These are phyloP conservation scores for Tachysurus vachellii DNA, from an alignment of 2,113 vertebrate species.

Conservation along the genomic window DNA sequence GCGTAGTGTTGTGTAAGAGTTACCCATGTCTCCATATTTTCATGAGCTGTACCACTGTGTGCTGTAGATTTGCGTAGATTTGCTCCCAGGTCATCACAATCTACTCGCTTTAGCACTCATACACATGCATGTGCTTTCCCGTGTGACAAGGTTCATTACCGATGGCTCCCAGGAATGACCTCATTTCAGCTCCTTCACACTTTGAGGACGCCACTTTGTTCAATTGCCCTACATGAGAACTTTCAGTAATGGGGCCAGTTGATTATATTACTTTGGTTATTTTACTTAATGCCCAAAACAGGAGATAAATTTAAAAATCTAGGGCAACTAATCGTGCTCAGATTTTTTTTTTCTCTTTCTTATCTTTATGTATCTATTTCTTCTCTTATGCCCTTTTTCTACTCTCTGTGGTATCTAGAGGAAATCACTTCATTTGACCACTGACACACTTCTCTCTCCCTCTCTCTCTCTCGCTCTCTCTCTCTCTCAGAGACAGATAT, in stretches of 20 bases:
- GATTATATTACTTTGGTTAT: conserved; percentile 63
- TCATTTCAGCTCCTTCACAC: conserved; percentile 61
- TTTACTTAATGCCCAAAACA: conserved; percentile 67
- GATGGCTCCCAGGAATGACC: conserved; percentile 59
- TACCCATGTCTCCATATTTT: conserved; percentile 29
- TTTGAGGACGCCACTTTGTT: conserved; percentile 62
- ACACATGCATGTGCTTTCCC: conserved; percentile 43
- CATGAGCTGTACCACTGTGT: conserved; percentile 28
- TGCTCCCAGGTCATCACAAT: conserved; percentile 54
- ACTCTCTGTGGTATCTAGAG: conserved; percentile 39
- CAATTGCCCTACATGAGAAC: conserved; percentile 65
- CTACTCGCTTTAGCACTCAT: conserved; percentile 42
- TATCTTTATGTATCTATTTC: conserved; percentile 61
- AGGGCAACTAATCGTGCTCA: conserved; percentile 62
- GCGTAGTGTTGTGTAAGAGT: not conserved
- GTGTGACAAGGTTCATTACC: conserved; percentile 59
- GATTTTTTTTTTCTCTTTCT: conserved; percentile 53
- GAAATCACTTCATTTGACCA: conserved; percentile 57
- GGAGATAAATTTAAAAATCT: conserved; percentile 67
- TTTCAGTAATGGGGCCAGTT: conserved; percentile 62
- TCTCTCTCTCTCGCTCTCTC: conserved; percentile 35
- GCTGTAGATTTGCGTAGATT: conserved; percentile 37
- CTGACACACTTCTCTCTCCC: conserved; percentile 54
- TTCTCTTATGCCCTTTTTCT: conserved; percentile 49
- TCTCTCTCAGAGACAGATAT: not conserved